These are phyloP conservation scores for Nymphalis urticae DNA, from an alignment of 2,888 invertebrate species.

Conservation along the genomic window DNA sequence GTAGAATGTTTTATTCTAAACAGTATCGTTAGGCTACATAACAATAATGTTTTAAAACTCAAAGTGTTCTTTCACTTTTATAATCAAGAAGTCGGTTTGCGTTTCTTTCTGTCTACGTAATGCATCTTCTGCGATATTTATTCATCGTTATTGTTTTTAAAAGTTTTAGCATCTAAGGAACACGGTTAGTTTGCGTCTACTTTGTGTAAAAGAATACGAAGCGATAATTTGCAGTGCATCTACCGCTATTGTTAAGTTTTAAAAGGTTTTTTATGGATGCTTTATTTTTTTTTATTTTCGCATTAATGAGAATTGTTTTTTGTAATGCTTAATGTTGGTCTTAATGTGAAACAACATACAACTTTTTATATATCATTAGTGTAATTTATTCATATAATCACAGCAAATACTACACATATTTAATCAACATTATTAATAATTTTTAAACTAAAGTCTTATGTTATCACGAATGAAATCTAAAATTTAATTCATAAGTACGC, in stretches of 20 bases:
- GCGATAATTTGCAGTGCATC: conserved; percentile 34
- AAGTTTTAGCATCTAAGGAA: conserved; percentile 28
- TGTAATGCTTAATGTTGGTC: neutral
- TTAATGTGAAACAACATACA: neutral
- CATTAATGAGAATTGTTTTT: neutral
- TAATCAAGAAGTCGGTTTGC: conserved; percentile 35
- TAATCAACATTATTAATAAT: no score
- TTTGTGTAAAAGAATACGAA: conserved; percentile 33
- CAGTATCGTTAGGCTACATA: conserved; percentile 25
- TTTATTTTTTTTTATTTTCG: neutral
- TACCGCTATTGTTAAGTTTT: conserved; percentile 14
- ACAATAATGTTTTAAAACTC: conserved; percentile 29
- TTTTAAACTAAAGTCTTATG: no score
- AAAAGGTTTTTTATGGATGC: conserved; percentile 5
- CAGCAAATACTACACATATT: no score
- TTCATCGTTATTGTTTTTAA: conserved; percentile 33
- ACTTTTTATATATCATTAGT: no score
- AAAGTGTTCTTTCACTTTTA: conserved; percentile 32
- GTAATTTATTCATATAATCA: no score
- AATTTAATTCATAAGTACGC: no score
- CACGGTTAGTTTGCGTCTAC: conserved; percentile 33
- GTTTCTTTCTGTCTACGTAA: conserved; percentile 28
- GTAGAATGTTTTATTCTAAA: conserved; percentile 25
- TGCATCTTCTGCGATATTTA: conserved; percentile 29
- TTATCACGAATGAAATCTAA: no score